Conservation (phyloP, 1,140 invertebrate genomes). For the Triops cancriformis region DNA sequence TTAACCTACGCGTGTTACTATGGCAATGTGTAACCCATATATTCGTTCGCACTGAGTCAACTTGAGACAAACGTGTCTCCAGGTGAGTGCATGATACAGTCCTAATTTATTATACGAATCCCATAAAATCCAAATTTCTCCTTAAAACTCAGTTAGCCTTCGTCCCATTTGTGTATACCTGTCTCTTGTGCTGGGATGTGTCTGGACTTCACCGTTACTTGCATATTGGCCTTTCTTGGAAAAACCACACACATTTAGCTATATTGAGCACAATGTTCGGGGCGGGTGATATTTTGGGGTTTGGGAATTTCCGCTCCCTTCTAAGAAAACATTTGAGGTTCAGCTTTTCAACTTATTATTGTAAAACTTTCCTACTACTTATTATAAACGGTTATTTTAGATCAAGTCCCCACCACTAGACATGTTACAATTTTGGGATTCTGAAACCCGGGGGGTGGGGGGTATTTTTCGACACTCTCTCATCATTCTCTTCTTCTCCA, state of each 20-base stretch:
- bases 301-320: constrained; percentile 9
- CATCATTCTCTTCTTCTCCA: background rate
- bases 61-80: too few relatives aligned
- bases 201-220: background rate
- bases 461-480: background rate
- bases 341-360: background rate
- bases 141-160: background rate
- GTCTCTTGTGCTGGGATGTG: background rate
- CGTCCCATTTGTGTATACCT: background rate
- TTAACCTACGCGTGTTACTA: too few relatives aligned
- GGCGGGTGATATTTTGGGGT: constrained; percentile 8
- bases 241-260: constrained; percentile 1
- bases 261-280: background rate
- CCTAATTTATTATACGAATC: too few relatives aligned
- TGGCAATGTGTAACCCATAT: too few relatives aligned
- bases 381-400: too few relatives aligned
- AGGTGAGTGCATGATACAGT: too few relatives aligned
- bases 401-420: too few relatives aligned
- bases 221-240: background rate
- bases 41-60: too few relatives aligned
- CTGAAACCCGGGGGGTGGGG: too few relatives aligned
- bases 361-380: background rate
- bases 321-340: background rate
- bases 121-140: background rate
- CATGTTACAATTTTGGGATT: too few relatives aligned